Percentiles rank a stretch among this genome's conserved stretches.
Conservation (phyloP, 2,113 vertebrate genomes). For the Dromaius novaehollandiae region DNA sequence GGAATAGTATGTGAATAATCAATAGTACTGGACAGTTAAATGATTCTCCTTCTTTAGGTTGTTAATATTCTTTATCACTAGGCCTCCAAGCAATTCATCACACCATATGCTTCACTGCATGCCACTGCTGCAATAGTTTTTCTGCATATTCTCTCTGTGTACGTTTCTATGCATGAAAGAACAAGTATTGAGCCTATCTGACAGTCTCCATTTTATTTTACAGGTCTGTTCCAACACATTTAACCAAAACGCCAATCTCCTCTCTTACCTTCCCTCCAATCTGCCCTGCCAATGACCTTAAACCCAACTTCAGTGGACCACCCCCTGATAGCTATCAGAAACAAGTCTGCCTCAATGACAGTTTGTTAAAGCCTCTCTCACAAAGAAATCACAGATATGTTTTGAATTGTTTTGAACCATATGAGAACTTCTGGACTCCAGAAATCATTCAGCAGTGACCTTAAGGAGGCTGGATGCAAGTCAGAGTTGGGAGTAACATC, state of each 20-base stretch:
- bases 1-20: neutral
- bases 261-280: constrained; percentile 16
- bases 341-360: constrained; percentile 11
- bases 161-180: constrained; percentile 35
- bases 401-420: constrained; percentile 11
- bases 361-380: constrained; percentile 9
- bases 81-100: constrained; percentile 35
- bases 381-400: neutral
- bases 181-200: constrained; percentile 46
- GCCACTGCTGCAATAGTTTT: constrained; percentile 16
- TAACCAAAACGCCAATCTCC: constrained; percentile 31
- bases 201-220: constrained; percentile 44
- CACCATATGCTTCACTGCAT: constrained; percentile 25
- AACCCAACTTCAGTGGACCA: constrained; percentile 39
- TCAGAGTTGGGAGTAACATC: neutral
- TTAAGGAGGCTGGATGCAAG: neutral
- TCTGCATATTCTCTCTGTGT: constrained; percentile 31
- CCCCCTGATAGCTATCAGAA: constrained; percentile 15
- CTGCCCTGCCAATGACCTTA: constrained; percentile 42
- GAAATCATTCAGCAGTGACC: neutral
- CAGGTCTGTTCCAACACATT: constrained; percentile 62
- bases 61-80: constrained; percentile 30
- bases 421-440: fast-evolving
- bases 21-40: neutral
- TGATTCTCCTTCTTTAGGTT: neutral